These are phyloP conservation scores for Leucozona laternaria DNA, from an alignment of 2,888 invertebrate species.

Conservation along the genomic window DNA sequence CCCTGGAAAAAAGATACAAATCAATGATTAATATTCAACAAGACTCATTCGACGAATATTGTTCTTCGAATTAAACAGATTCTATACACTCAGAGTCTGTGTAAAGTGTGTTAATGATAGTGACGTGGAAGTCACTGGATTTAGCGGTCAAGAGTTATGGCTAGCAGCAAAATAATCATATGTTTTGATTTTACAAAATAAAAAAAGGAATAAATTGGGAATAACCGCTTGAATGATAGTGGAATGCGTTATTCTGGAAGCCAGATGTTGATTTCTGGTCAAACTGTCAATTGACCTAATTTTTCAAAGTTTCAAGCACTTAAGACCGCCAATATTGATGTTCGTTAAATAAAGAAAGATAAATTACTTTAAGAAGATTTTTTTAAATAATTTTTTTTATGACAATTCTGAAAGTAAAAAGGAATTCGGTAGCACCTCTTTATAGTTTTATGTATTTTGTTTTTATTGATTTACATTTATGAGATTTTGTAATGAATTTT, in stretches of 20 bases:
- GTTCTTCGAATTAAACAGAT: slow-evolving; percentile 24
- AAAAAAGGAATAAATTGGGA: background rate
- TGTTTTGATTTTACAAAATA: background rate
- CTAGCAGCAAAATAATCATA: slow-evolving; percentile 10
- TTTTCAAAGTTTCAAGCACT: slow-evolving; percentile 3
- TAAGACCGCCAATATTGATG: slow-evolving; percentile 40
- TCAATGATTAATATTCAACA: slow-evolving; percentile 64
- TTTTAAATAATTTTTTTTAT: background rate
- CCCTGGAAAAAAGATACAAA: slow-evolving; percentile 64
- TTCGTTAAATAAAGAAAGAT: slow-evolving; percentile 21
- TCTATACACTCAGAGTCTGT: background rate
- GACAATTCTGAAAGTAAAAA: background rate
- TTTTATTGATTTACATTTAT: background rate
- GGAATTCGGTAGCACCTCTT: background rate
- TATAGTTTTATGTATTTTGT: background rate
- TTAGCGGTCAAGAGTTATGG: slow-evolving; percentile 32
- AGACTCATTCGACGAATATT: slow-evolving; percentile 38
- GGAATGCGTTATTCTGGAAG: slow-evolving; percentile 20
- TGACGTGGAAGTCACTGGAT: background rate
- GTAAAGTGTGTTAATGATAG: slow-evolving; percentile 67
- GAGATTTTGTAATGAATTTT: background rate
- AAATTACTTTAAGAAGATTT: slow-evolving; percentile 23
- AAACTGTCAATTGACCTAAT: slow-evolving; percentile 51
- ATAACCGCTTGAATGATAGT: background rate
- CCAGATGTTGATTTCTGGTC: slow-evolving; percentile 46